A percentile compares a stretch with the other conserved stretches of the same genome.
phyloP scores from a whole-genome alignment of 2,888 invertebrate species.

The Masnerella sp. region DNA sequence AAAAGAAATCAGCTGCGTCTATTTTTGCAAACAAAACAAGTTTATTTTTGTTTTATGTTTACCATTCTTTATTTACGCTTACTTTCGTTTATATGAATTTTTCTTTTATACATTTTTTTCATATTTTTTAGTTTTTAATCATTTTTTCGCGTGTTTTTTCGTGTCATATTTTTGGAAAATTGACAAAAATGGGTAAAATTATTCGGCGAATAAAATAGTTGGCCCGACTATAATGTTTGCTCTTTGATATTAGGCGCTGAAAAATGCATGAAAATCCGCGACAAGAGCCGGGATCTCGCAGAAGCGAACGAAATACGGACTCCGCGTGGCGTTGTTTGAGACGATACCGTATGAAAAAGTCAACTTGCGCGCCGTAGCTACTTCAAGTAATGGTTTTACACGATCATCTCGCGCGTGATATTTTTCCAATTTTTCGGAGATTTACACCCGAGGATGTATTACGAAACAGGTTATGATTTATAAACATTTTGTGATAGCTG shows the following conservation, averaged over 20 bases:
- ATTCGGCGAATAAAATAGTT: constrained; percentile 1
- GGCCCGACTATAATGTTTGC: constrained; percentile 29
- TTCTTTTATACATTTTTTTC: no score
- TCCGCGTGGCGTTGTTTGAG: constrained; percentile 22
- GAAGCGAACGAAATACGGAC: constrained; percentile 33
- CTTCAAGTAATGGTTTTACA: constrained; percentile 54
- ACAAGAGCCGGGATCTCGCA: constrained; percentile 21
- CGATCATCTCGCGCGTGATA: constrained; percentile 44
- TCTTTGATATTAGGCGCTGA: constrained; percentile 35
- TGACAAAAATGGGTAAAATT: no score
- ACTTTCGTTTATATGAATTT: no score
- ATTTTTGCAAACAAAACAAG: no score
- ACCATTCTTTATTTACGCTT: no score
- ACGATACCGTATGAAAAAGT: constrained; percentile 48
- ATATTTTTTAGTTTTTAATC: no score
- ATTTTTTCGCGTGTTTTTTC: no score
- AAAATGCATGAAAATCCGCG: constrained; percentile 48
- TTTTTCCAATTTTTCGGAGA: constrained; percentile 53
- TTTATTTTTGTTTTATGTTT: no score
- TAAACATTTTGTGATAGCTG: constrained; percentile 17
- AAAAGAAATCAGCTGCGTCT: no score
- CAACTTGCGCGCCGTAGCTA: constrained; percentile 47
- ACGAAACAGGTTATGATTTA: constrained; percentile 36
- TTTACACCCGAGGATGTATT: constrained; percentile 35
- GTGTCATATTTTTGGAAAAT: no score